Base-by-base conservation (phyloP, 2,113 vertebrate species). In the Cryptoleucopteryx plumbea region DNA sequence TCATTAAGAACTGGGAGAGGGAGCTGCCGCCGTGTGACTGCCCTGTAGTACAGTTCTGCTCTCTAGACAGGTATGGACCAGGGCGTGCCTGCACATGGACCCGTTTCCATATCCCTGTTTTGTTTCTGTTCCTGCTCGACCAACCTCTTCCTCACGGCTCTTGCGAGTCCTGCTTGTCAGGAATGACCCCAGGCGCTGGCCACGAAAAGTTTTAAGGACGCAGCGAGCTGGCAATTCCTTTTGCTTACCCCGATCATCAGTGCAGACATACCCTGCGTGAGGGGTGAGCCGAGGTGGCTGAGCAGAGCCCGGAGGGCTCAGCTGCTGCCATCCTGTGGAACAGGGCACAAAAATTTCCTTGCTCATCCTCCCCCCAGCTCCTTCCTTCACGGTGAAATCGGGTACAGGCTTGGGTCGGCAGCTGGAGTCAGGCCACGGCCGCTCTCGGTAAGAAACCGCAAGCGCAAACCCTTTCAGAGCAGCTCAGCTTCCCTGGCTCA, bases 1-100 rank as follows among this genome's bases (percentile, higher is more conserved):
- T 18, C 17, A 1, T 8, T 10, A 34, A 10, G 12, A 31, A 2
- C 19, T 6, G 1, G 0, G 23, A 10, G 62, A 6, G 18, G 68
- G 71, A 77, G n/a, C 16, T 5, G 1, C 42, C 8, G 0, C 36
- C 50, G n/a, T 9, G 29, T 4, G 3, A 4, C 3, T 0, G 1
- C 34, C 21, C 48, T 4, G 6, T 5, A 3, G 9, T 25, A 29
- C 18, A 12, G 14, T 48, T 31, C 86, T 11, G 17, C 56, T 50
- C 32, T 14, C 12, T 8, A 10, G 16, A 1, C 6, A 26, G 40
- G 34, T 4, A 2, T 0, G 8, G 65, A 8, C 6, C 0, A 0
- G 45, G 74, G 15, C 1, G 6, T 18, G 47, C 21, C 26, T 3
- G 31, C 29, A 11, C 13, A 2, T 2, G 2, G n/a, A 19, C 4